Base-by-base conservation (phyloP, 2,113 vertebrate genomes). In the Perca fluviatilis region DNA sequence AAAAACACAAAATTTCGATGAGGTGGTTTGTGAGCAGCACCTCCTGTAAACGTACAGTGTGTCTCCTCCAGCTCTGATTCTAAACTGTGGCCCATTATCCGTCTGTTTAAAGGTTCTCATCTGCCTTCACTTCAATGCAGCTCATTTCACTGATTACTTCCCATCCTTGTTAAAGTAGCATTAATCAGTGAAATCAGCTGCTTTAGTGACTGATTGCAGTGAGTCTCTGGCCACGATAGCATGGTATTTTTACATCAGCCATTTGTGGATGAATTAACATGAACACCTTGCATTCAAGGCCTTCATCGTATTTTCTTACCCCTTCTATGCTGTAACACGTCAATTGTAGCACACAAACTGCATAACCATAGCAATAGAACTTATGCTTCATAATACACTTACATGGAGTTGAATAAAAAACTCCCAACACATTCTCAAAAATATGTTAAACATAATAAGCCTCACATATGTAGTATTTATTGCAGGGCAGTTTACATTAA, bases 161-260 rank as follows among this genome's bases (percentile, higher is more conserved):
- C 30, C 61, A 61, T 53, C 66, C 73, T 80, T 16, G 25, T 80
- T 80, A 66, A 47, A 66, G 47, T 10, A 21, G 60, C 18, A 36
- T 54, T 80, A 72, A 85, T 85, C 72, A 85, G 65, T 46, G 47
- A 72, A 75, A 71, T 70, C 83, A 61, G 72, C 51, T 46, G 74
- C 53, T 61, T 72, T 66, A 11, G 15, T 25, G 61, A 53, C 67
- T 83, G 81, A 77, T 77, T 77, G 74, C 53, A 54, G 23, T 25
- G 53, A 72, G 33, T 65, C 63, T 69, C 40, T 50, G 40, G 51
- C 43, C 61, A 40, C 43, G 23, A 47, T 18, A 23, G 67, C 23
- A 33, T 43, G 9, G 40, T 30, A 46, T 70, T 62, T 70, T 58
- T 40, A 16, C 50, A 71, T 65, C 66, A 83, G 51, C 27, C 27